Evolutionary conservation across 2,888 invertebrate genomes (phyloP), one percentile per base, ranked within the genome.

Genomic region (Caenorhabditis zanzibari): DNA sequence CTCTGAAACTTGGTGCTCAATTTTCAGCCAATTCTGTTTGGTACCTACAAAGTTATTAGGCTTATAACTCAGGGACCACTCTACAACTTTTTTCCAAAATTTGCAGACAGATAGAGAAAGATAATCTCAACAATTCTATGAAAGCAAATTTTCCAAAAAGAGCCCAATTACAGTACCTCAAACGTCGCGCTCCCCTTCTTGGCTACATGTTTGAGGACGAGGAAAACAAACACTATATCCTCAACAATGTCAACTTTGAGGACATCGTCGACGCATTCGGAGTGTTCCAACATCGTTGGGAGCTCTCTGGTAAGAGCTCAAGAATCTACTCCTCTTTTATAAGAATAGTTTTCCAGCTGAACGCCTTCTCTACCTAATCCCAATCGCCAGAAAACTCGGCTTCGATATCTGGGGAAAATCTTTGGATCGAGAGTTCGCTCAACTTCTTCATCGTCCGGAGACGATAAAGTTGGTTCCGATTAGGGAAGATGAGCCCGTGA

Each of bases 331-430:
- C 12, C 38, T 10, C 10, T 38, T 6, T 32, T 32, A 32, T 32
- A 7, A 4, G 7, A 7, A 16, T 26, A 32, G 14, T 35, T 28
- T 66, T 61, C 32, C 56, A 71, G 77, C 69, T 12, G 44, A 59
- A 14, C 77, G 77, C 19, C 61, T 77, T 14, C 41, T 71, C n/a
- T 41, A 69, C 2, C 41, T 77, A 0, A 77, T 77, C n/a, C 71
- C 71, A 2, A 71, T 77, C 6, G 77, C 77, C 12, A 61, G 77
- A 9, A 38, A 32, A 52, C 54, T 77, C 7, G 77, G 77, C n/a
- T 77, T 77, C 28, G 77, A 77, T 32, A 35, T 77, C 2, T 77
- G 77, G 77, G 69, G 69, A 9, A 49, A 52, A 22, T 12, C 69
- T 7, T n/a, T 77, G 35, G 54, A 63, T 24, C 61, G 77, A 3